Evolutionary conservation across 2,888 invertebrate genomes (phyloP).

Genomic region (Drosophila borealis): DNA sequence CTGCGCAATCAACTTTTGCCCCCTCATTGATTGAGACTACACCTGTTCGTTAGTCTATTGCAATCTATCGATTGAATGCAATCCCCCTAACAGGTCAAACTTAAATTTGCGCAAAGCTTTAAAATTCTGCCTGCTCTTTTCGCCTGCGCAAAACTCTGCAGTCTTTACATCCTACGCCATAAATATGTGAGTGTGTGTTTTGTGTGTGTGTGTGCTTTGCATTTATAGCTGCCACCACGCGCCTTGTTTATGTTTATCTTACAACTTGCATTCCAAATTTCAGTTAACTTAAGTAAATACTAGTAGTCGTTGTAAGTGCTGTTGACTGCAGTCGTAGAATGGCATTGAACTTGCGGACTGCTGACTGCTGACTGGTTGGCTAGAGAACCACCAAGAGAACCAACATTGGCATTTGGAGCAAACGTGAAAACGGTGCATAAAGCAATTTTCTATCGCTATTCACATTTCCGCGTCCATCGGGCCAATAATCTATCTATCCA

Average conservation of each 20-base stretch:
- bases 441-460: slow-evolving; percentile 73
- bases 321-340: slow-evolving; percentile 24
- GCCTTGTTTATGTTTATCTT: slow-evolving; percentile 53
- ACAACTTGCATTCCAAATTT: slow-evolving; percentile 10
- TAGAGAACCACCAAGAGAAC: slow-evolving; percentile 48
- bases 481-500: slow-evolving; percentile 1
- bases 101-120: background rate
- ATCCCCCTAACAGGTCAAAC: slow-evolving; percentile 12
- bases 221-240: slow-evolving; percentile 38
- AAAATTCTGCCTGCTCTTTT: slow-evolving; percentile 24
- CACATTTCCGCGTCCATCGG: slow-evolving; percentile 59
- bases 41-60: background rate
- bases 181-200: slow-evolving; percentile 52
- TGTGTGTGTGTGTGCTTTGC: slow-evolving; percentile 18
- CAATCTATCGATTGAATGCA: background rate
- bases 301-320: background rate
- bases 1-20: too few species aligned
- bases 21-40: background rate
- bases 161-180: slow-evolving; percentile 64
- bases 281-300: slow-evolving; percentile 10
- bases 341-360: slow-evolving; percentile 66
- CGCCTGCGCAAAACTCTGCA: slow-evolving; percentile 56
- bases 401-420: slow-evolving; percentile 61
- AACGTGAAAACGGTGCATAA: slow-evolving; percentile 69
- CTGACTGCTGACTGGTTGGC: slow-evolving; percentile 43